Evolutionary conservation across 2,797 vertebrate genomes (phyloP).

Genomic region (Lophius americanus): DNA sequence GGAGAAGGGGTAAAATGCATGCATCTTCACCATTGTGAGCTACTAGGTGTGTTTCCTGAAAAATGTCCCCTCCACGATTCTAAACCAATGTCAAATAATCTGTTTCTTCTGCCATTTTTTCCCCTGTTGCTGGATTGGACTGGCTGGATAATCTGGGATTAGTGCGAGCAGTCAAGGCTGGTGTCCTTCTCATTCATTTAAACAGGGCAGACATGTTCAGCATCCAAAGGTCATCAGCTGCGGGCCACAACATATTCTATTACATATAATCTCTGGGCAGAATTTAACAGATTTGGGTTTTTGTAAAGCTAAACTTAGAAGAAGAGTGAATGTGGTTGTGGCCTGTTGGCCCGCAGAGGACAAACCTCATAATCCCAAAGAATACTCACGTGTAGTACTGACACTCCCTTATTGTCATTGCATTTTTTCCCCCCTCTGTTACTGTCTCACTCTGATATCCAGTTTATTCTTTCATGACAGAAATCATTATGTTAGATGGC

Average conservation of each 20-base stretch:
- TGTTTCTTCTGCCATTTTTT: conserved; percentile 73
- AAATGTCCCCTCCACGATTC: conserved; percentile 27
- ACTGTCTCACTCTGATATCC: not conserved
- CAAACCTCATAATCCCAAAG: no score
- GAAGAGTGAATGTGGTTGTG: not conserved
- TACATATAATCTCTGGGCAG: conserved; percentile 29
- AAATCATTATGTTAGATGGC: no score
- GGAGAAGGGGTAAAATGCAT: not conserved
- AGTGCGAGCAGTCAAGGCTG: conserved; percentile 61
- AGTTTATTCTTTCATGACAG: no score
- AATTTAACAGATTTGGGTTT: conserved; percentile 20
- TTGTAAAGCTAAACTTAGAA: not conserved
- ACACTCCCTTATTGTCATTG: no score
- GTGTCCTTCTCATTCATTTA: conserved; percentile 66
- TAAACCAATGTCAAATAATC: conserved; percentile 67
- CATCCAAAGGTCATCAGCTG: conserved; percentile 59
- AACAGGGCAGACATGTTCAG: conserved; percentile 43
- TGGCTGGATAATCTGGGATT: conserved; percentile 79
- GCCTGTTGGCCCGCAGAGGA: no score
- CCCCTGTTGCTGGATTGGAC: conserved; percentile 71
- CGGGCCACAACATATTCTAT: conserved; percentile 37
- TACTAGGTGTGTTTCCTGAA: conserved; percentile 29
- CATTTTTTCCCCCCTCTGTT: not conserved
- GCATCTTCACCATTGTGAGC: no score
- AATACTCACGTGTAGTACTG: no score